Conservation (phyloP, 2,888 invertebrate species). For the Endomychus coccineus region DNA sequence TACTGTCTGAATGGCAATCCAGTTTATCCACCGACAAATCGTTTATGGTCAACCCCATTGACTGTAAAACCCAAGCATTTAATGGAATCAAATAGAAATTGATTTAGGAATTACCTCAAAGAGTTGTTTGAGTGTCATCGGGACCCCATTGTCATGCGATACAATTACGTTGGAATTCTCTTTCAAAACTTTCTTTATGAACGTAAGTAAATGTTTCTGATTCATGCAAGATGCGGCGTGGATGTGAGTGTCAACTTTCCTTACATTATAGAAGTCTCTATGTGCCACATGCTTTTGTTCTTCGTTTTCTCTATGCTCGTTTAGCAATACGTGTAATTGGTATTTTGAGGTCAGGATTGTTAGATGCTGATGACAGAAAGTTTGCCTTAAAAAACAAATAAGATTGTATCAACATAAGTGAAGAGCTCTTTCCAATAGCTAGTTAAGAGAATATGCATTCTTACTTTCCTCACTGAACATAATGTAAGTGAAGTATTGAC, state of each 20-base stretch:
- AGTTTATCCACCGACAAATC: constrained; percentile 98
- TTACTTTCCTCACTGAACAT: no score
- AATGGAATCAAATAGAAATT: no score
- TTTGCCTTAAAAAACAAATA: constrained; percentile 87
- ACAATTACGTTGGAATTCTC: constrained; percentile 82
- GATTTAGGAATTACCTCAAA: constrained; percentile 64
- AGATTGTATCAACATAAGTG: no score
- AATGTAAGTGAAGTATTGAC: no score
- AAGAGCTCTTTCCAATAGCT: no score
- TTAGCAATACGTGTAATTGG: constrained; percentile 91
- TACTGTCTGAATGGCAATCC: constrained; percentile 97
- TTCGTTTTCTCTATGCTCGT: constrained; percentile 91
- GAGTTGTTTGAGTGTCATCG: constrained; percentile 88
- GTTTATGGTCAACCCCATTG: constrained; percentile 94
- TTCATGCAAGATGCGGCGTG: constrained; percentile 99
- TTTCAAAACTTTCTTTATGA: constrained; percentile 96
- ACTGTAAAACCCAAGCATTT: constrained; percentile 49
- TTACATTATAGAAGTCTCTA: constrained; percentile 97
- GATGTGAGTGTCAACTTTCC: constrained; percentile 98
- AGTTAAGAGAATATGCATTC: no score
- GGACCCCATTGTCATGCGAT: constrained; percentile 52
- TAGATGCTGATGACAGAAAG: constrained; percentile 95
- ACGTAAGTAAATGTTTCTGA: constrained; percentile 95
- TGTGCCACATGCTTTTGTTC: constrained; percentile 98
- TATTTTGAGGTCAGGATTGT: constrained; percentile 95